phyloP scores from a whole-genome alignment of 2,888 invertebrate genomes.

The Leistus spinibarbis region DNA sequence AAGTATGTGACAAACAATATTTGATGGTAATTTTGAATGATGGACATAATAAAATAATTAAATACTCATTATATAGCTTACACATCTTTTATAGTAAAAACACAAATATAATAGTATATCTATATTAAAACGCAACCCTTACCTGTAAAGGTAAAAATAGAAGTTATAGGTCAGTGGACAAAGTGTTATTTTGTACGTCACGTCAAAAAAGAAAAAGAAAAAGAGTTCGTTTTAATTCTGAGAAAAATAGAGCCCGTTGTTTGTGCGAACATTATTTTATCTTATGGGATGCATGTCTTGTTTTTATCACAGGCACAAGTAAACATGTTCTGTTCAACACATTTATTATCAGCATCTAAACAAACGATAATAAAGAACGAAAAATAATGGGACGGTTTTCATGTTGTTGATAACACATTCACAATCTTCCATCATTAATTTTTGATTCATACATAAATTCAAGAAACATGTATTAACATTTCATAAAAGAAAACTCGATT shows the following conservation, averaged over 20 bases:
- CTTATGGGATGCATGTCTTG: neutral
- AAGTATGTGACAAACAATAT: neutral
- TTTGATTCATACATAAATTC: too few relatives aligned
- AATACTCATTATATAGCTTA: neutral
- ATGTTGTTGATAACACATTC: too few relatives aligned
- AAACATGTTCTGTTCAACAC: neutral
- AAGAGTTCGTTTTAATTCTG: neutral
- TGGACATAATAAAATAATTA: neutral
- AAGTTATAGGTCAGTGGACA: neutral
- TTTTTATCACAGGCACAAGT: neutral
- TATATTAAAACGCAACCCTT: too few relatives aligned
- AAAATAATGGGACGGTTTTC: neutral
- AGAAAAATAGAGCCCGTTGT: neutral
- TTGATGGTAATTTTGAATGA: neutral
- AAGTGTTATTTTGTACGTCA: neutral
- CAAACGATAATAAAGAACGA: neutral
- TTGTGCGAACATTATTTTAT: neutral
- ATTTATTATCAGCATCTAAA: too few relatives aligned
- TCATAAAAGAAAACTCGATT: too few relatives aligned
- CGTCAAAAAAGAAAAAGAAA: neutral
- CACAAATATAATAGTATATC: too few relatives aligned
- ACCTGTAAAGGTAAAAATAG: neutral
- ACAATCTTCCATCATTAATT: too few relatives aligned
- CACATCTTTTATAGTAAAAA: too few relatives aligned
- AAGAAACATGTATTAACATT: too few relatives aligned